phyloP scores from a whole-genome alignment of 2,113 vertebrate genomes.

The Amia ocellicauda region DNA sequence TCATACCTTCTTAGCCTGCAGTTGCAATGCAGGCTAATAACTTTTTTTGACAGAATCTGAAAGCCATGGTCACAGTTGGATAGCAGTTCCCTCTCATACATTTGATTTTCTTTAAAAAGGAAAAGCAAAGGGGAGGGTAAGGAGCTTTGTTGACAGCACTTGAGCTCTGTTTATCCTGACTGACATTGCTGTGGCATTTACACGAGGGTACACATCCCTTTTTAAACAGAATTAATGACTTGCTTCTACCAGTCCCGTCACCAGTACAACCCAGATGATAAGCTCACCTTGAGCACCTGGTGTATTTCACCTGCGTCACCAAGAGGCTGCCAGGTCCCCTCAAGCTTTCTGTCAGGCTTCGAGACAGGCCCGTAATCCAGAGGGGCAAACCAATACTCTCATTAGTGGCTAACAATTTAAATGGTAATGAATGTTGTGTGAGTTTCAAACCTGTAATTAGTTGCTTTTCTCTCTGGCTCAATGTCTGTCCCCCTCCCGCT shows the following conservation, averaged over 20 bases:
- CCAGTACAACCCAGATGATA: neutral
- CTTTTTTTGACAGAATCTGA: neutral
- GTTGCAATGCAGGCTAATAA: neutral
- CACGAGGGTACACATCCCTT: neutral
- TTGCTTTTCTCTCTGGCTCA: neutral
- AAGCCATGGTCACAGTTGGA: neutral
- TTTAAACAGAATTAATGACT: slow-evolving; percentile 20
- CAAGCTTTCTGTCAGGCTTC: neutral
- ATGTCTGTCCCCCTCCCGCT: neutral
- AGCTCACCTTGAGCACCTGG: neutral
- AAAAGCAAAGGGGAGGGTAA: neutral
- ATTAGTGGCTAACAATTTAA: slow-evolving; percentile 17
- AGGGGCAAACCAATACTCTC: slow-evolving; percentile 9
- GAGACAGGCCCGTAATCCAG: neutral
- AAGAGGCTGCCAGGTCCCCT: neutral
- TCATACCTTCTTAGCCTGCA: neutral
- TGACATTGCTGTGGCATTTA: slow-evolving; percentile 5
- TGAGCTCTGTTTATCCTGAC: neutral
- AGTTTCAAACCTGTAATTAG: slow-evolving; percentile 15
- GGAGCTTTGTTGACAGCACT: neutral
- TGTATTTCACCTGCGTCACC: neutral
- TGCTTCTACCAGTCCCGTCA: slow-evolving; percentile 1
- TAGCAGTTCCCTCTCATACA: neutral
- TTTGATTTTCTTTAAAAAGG: neutral
- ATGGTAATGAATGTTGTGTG: slow-evolving; percentile 16